Percentiles rank a stretch among this genome's conserved stretches.
Conservation (phyloP, 1,140 invertebrate species). For the Adoxophyes honmai region DNA sequence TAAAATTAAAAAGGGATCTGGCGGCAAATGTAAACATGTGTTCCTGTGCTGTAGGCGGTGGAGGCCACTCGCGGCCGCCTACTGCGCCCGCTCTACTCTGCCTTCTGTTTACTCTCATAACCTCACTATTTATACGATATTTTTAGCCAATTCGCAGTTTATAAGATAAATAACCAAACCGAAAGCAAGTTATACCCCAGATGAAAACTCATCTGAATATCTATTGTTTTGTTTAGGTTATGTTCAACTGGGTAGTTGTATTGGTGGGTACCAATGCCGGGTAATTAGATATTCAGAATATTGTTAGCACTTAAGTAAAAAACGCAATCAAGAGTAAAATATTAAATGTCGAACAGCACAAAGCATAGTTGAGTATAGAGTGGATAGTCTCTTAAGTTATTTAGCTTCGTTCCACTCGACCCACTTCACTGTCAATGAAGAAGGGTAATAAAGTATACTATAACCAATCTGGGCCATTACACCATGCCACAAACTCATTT, state of each 20-base stretch:
- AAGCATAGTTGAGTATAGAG: background rate
- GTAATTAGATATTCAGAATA: background rate
- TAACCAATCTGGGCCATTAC: constrained; percentile 45
- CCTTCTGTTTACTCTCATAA: constrained; percentile 53
- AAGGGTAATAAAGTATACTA: constrained; percentile 53
- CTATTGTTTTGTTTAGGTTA: background rate
- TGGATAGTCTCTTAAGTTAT: constrained; percentile 53
- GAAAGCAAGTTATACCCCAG: background rate
- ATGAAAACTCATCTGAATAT: background rate
- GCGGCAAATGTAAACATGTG: constrained; percentile 59
- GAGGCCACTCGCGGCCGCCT: constrained; percentile 43
- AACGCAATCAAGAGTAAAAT: too few species aligned
- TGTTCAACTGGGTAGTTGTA: too few species aligned
- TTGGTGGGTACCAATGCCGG: too few species aligned
- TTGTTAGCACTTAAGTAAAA: background rate
- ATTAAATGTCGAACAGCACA: background rate
- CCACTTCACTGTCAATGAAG: constrained; percentile 62
- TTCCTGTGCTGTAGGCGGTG: constrained; percentile 53
- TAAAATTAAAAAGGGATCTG: constrained; percentile 40
- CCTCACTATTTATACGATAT: constrained; percentile 35
- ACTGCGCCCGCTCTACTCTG: constrained; percentile 31
- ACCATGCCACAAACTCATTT: constrained; percentile 17
- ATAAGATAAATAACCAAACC: background rate
- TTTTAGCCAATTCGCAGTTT: constrained; percentile 38
- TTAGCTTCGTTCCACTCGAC: constrained; percentile 59